phyloP scores from a whole-genome alignment of 2,113 vertebrate genomes.

The Fregetta grallaria region DNA sequence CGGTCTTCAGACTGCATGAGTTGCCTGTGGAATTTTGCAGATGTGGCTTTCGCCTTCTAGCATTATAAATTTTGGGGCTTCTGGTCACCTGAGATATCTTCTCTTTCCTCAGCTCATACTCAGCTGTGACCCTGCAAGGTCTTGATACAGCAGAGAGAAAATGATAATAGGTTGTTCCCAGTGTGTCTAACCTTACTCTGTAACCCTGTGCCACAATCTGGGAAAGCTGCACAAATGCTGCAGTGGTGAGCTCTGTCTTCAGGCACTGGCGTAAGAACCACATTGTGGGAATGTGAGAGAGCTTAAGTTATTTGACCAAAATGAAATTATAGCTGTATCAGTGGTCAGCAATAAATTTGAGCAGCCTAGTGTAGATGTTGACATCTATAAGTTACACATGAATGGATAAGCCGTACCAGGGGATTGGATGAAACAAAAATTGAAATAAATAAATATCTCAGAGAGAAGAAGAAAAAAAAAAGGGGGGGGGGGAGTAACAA shows the following conservation, averaged over 20 bases:
- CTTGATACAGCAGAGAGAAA: not conserved
- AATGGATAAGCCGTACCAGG: not conserved
- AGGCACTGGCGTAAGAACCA: not conserved
- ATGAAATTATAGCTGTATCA: not conserved
- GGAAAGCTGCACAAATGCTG: not conserved
- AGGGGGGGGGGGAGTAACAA: not conserved
- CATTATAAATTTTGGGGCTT: not conserved
- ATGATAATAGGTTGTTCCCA: rapidly evolving
- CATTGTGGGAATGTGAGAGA: not conserved
- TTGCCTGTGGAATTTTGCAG: not conserved
- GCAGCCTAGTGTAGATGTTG: not conserved
- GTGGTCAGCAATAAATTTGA: conserved; percentile 28
- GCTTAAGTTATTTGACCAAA: not conserved
- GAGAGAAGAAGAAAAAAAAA: not conserved
- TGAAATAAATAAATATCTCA: conserved; percentile 9
- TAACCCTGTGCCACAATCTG: not conserved
- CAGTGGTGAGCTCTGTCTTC: not conserved
- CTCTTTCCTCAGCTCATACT: not conserved
- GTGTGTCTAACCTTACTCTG: not conserved
- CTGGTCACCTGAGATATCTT: not conserved
- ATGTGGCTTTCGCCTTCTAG: not conserved
- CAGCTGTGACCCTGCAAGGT: not conserved
- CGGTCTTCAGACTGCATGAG: rapidly evolving
- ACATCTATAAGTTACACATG: not conserved
- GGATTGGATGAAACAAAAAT: not conserved